Conservation (phyloP, 2,797 vertebrate genomes). For the Brachyrhaphis roseni region DNA sequence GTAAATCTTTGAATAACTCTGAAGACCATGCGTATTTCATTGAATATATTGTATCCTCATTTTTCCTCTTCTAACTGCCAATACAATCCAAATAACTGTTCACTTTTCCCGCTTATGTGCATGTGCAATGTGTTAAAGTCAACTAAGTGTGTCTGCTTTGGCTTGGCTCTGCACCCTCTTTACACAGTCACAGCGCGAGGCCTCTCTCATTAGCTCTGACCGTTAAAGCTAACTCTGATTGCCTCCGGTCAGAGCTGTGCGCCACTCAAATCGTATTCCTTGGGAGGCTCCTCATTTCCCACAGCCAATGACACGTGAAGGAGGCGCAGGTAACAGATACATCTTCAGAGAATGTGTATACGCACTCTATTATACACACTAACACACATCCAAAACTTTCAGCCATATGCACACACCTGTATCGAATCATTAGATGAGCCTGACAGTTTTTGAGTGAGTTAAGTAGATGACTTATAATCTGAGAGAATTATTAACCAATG, state of each 20-base stretch:
- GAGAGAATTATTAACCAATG: constrained; percentile 76
- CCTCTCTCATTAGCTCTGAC: constrained; percentile 63
- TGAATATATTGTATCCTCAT: constrained; percentile 24
- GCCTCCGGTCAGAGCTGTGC: constrained; percentile 50
- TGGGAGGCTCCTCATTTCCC: constrained; percentile 66
- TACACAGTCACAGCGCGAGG: constrained; percentile 48
- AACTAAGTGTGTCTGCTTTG: constrained; percentile 65
- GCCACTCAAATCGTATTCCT: constrained; percentile 51
- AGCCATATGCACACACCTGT: constrained; percentile 33
- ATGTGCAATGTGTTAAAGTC: constrained; percentile 54
- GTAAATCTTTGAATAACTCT: not conserved
- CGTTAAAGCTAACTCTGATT: constrained; percentile 67
- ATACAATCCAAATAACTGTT: constrained; percentile 44
- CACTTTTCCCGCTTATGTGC: constrained; percentile 9
- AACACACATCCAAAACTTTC: constrained; percentile 10
- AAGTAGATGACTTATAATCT: constrained; percentile 70
- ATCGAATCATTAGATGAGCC: constrained; percentile 64
- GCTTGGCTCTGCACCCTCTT: constrained; percentile 42
- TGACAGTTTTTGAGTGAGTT: constrained; percentile 56
- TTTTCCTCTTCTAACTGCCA: constrained; percentile 35
- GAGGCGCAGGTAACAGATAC: constrained; percentile 70
- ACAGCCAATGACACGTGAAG: constrained; percentile 77
- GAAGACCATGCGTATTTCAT: constrained; percentile 25
- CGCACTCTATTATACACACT: not conserved
- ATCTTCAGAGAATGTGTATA: constrained; percentile 25